Percentiles rank a stretch among this genome's conserved stretches.
Evolutionary conservation across 2,888 invertebrate species (phyloP).

Genomic region (Invenusta paracnida): DNA sequence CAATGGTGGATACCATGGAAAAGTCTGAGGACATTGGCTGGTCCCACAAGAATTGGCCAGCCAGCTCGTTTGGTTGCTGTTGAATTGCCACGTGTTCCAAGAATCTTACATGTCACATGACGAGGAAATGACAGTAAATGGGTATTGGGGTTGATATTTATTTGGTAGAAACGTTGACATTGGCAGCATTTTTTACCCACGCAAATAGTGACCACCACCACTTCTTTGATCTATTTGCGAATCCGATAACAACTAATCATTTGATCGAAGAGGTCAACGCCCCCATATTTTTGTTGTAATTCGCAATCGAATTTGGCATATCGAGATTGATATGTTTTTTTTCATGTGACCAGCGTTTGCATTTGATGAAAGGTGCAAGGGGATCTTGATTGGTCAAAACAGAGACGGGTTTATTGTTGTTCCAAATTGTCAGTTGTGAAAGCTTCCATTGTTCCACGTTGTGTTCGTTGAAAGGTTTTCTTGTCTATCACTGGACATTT

Average conservation of each 20-base stretch:
- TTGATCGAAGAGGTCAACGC: constrained; percentile 43
- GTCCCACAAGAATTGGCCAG: background rate
- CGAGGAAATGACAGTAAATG: constrained; percentile 1
- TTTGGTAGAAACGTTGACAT: constrained; percentile 8
- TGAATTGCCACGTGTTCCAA: background rate
- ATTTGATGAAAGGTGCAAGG: constrained; percentile 7
- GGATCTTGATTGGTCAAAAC: constrained; percentile 34
- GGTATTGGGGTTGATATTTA: background rate
- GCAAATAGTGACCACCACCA: constrained; percentile 4
- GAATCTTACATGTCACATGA: background rate
- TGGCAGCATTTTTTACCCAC: background rate
- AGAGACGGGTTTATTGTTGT: constrained; percentile 40
- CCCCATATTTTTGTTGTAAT: constrained; percentile 44
- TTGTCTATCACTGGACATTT: constrained; percentile 37
- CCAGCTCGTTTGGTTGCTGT: background rate
- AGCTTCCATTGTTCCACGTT: background rate
- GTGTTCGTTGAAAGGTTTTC: constrained; percentile 18
- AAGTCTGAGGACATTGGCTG: background rate
- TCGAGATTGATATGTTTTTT: background rate
- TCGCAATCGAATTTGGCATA: constrained; percentile 24
- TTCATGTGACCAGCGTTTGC: constrained; percentile 28
- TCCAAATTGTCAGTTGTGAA: constrained; percentile 19
- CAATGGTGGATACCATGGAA: background rate
- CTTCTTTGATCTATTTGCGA: constrained; percentile 10
- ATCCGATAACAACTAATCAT: constrained; percentile 2